Evolutionary conservation across 1,140 invertebrate species (phyloP).

Genomic region (Stegodyphus dumicola): DNA sequence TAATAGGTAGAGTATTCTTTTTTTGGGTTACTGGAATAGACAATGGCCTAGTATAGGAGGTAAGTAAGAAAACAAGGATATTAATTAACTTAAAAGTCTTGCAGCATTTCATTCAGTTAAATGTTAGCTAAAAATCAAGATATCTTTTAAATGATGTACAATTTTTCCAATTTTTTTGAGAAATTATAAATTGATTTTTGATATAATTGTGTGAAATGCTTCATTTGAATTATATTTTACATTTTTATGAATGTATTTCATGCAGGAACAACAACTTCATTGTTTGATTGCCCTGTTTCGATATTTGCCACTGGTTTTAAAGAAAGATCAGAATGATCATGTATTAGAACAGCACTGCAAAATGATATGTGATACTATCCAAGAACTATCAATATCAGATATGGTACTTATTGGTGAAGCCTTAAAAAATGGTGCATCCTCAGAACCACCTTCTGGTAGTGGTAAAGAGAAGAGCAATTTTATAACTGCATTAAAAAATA

Average conservation of each 20-base stretch:
- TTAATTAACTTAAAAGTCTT: too few species aligned
- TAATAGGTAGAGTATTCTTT: too few species aligned
- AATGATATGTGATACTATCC: constrained; percentile 12
- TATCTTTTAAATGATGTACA: too few species aligned
- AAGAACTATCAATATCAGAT: constrained; percentile 4
- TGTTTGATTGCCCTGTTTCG: constrained; percentile 29
- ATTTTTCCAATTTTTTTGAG: too few species aligned
- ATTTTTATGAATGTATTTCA: constrained; percentile 3
- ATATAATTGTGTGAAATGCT: too few species aligned
- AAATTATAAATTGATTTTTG: too few species aligned
- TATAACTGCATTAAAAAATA: constrained; percentile 8
- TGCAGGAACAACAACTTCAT: constrained; percentile 42
- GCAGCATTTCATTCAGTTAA: too few species aligned
- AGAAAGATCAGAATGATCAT: constrained; percentile 47
- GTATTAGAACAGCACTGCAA: constrained; percentile 31
- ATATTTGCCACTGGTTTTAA: constrained; percentile 32
- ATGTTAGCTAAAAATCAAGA: too few species aligned
- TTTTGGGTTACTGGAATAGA: too few species aligned
- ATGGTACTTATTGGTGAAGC: constrained; percentile 42
- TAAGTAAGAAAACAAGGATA: too few species aligned
- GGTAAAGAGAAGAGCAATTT: constrained; percentile 43
- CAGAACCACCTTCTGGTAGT: constrained; percentile 15
- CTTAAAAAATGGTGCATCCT: not conserved
- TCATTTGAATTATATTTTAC: not conserved
- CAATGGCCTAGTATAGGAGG: too few species aligned